Conservation (phyloP, 2,113 vertebrate genomes). For the Corythornis madagascariensis region DNA sequence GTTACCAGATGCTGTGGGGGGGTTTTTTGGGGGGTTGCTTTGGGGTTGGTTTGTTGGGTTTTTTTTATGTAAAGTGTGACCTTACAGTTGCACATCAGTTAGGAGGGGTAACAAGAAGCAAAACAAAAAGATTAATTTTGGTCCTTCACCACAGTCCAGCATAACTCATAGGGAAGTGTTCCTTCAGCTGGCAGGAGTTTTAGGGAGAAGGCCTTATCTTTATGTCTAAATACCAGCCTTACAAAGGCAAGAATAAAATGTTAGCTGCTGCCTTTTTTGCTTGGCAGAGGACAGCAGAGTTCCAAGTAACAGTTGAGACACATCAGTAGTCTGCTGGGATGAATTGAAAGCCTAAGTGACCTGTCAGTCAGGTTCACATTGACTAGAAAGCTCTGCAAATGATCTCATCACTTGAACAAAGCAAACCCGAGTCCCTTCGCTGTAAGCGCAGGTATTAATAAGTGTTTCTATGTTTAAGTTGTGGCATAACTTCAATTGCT, state of each 20-base stretch:
- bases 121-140: background rate
- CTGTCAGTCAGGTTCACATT: slow-evolving; percentile 31
- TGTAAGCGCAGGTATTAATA: slow-evolving; percentile 7
- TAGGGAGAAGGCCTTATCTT: background rate
- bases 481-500: slow-evolving; percentile 23
- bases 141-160: background rate
- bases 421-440: background rate
- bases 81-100: background rate
- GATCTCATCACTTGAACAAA: slow-evolving; percentile 23
- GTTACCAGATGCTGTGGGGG: background rate
- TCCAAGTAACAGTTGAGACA: background rate
- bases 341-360: slow-evolving; percentile 37
- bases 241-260: background rate
- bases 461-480: slow-evolving; percentile 39
- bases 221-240: background rate
- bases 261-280: background rate
- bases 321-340: background rate
- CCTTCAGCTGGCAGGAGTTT: background rate
- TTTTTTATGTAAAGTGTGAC: background rate
- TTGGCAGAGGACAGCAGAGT: background rate
- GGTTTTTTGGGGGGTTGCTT: no score
- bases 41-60: no score
- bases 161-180: background rate
- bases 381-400: slow-evolving; percentile 25
- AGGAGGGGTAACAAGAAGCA: background rate